These are phyloP conservation scores for Columba janthina DNA, from an alignment of 2,113 vertebrate species.

Conservation along the genomic window DNA sequence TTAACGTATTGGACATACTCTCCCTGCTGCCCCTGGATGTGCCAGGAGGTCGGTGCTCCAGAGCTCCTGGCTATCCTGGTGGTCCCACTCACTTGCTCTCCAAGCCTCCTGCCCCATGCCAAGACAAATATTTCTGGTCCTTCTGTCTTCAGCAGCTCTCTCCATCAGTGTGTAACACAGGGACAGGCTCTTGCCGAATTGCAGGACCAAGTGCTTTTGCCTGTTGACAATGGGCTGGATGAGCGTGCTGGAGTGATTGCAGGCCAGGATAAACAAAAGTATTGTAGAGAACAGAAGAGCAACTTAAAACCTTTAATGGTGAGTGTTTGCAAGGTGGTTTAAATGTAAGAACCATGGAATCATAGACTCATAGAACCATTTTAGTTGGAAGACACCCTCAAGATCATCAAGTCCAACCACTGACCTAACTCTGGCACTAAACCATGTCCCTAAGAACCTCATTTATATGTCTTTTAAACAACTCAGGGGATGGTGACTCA, in stretches of 20 bases:
- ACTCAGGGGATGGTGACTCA: too few species aligned
- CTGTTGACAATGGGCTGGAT: neutral
- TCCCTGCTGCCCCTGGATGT: neutral
- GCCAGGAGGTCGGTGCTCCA: constrained; percentile 25
- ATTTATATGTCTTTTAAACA: too few species aligned
- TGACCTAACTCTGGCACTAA: too few species aligned
- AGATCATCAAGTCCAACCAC: too few species aligned
- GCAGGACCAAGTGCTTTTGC: neutral
- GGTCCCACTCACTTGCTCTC: constrained; percentile 36
- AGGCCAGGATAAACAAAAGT: neutral
- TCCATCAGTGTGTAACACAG: neutral
- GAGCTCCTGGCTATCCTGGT: constrained; percentile 50
- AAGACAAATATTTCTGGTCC: constrained; percentile 47
- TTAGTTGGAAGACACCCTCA: too few species aligned
- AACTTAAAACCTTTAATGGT: neutral
- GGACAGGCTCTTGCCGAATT: neutral
- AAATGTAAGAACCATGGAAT: neutral
- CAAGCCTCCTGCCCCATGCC: constrained; percentile 13
- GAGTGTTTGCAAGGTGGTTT: neutral
- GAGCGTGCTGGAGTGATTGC: neutral
- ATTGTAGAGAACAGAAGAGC: neutral
- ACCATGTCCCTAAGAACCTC: too few species aligned
- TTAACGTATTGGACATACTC: constrained; percentile 5
- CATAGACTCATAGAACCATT: too few species aligned
- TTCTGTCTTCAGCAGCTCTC: neutral